Evolutionary conservation across 2,113 vertebrate genomes (phyloP), one percentile per base, ranked within the genome.

Genomic region (Agapornis roseicollis): DNA sequence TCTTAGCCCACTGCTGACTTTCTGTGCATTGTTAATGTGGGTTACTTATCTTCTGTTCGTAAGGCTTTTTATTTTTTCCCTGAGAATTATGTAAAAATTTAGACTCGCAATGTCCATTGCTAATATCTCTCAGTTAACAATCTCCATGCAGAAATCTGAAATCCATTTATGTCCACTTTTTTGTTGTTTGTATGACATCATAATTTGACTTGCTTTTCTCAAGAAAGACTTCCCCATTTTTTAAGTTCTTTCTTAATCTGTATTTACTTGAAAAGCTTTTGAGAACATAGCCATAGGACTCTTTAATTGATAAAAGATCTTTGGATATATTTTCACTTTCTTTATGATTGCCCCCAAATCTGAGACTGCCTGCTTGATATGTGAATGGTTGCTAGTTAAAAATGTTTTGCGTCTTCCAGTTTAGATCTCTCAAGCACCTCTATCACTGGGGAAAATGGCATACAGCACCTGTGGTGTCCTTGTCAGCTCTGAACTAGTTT

Each of bases 301-400:
- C 35, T 91, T 79, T 83, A 83, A 70, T 24, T 83, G 24, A 47
- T 42, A 78, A 65, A 94, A 89, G 76, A 92, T 95, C 74, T 91
- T 70, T 49, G 33, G 44, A 56, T 74, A 64, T 66, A 2, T 60
- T 83, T 66, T 71, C 73, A 64, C 22, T 58, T 88, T 55, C 17
- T 81, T 82, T 90, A 13, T 78, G 4, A 50, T 46, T 33, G 16
- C 39, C 76, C 46, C 20, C 20, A 27, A 80, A 23, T 28, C 55
- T 65, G n/a, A 47, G 68, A 31, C 15, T 86, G 17, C 14, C 28
- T 60, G 47, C 60, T 61, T 94, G 22, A 82, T 65, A 72, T 22
- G 28, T 61, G 25, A 90, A 58, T 33, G 20, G 11, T 61, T 94
- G 13, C 25, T 73, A 42, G 33, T 64, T 56, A 68, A 86, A 73